Evolutionary conservation across 2,797 vertebrate species (phyloP).

Genomic region (Microchirus variegatus): DNA sequence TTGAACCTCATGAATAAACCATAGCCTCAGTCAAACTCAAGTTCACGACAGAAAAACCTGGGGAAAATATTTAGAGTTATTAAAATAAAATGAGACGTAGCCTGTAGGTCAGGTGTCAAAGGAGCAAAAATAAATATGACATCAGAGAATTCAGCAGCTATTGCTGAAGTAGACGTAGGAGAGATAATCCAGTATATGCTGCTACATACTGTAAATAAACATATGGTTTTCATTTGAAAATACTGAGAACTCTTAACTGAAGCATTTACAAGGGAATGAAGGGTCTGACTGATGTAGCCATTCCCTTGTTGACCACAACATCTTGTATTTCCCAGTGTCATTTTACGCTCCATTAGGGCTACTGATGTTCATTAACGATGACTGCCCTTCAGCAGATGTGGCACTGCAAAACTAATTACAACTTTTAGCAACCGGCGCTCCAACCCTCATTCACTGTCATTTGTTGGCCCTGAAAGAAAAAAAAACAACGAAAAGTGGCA

Average conservation of each 20-base stretch:
- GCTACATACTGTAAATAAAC: too few species aligned
- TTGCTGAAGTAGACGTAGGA: too few species aligned
- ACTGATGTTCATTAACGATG: constrained; percentile 76
- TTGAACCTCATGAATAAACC: constrained; percentile 80
- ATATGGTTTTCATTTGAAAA: too few species aligned
- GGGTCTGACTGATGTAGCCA: constrained; percentile 53
- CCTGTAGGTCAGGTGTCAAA: constrained; percentile 11
- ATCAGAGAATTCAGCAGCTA: constrained; percentile 29
- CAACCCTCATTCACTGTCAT: constrained; percentile 47
- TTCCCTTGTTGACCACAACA: constrained; percentile 68
- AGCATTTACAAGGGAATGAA: constrained; percentile 28
- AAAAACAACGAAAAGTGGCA: constrained; percentile 5
- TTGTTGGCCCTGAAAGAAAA: background rate
- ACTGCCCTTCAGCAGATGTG: constrained; percentile 72
- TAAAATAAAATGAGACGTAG: constrained; percentile 42
- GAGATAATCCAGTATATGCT: too few species aligned
- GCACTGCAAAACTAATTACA: constrained; percentile 72
- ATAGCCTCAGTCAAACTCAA: constrained; percentile 48
- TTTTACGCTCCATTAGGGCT: constrained; percentile 76
- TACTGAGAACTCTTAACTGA: background rate
- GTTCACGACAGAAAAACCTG: constrained; percentile 50
- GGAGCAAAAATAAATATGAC: constrained; percentile 31
- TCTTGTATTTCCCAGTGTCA: constrained; percentile 73
- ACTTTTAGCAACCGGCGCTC: constrained; percentile 55
- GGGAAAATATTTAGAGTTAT: constrained; percentile 52